Evolutionary conservation across 2,797 vertebrate species (phyloP).

Genomic region (Moxostoma hubbsi): DNA sequence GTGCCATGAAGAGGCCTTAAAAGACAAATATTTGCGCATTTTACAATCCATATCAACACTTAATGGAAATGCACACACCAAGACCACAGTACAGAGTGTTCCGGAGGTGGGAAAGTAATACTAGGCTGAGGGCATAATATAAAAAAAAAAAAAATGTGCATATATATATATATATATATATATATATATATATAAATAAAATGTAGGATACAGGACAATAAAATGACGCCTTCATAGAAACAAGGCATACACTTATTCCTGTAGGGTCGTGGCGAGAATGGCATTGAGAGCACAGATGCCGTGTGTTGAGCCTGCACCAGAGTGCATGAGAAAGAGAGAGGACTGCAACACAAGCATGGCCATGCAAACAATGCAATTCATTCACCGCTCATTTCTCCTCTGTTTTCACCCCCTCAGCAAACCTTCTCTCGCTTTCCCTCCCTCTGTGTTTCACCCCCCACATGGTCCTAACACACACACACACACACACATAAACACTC

Average conservation of each 20-base stretch:
- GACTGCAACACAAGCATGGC: conserved; percentile 71
- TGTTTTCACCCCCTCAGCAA: conserved; percentile 52
- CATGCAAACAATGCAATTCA: conserved; percentile 83
- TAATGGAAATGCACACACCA: not conserved
- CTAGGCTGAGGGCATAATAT: not conserved
- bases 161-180: no score
- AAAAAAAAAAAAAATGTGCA: no score
- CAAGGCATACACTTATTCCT: conserved; percentile 54
- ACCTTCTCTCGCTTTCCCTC: conserved; percentile 64
- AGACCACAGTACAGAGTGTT: not conserved
- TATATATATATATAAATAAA: no score
- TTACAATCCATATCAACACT: conserved; percentile 10
- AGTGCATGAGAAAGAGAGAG: conserved; percentile 55
- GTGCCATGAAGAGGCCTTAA: not conserved
- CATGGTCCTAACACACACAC: conserved; percentile 58
- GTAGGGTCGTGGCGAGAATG: conserved; percentile 46
- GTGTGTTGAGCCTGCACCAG: conserved; percentile 56
- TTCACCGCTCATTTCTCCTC: conserved; percentile 82
- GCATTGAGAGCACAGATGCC: conserved; percentile 53
- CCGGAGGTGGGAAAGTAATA: not conserved
- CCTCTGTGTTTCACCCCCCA: conserved; percentile 69
- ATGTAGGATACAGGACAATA: no score
- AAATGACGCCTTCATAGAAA: conserved; percentile 20
- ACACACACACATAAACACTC: conserved; percentile 57
- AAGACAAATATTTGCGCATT: conserved; percentile 26